These are phyloP conservation scores for Sebastes iracundus DNA, from an alignment of 2,797 vertebrate species.

Conservation along the genomic window DNA sequence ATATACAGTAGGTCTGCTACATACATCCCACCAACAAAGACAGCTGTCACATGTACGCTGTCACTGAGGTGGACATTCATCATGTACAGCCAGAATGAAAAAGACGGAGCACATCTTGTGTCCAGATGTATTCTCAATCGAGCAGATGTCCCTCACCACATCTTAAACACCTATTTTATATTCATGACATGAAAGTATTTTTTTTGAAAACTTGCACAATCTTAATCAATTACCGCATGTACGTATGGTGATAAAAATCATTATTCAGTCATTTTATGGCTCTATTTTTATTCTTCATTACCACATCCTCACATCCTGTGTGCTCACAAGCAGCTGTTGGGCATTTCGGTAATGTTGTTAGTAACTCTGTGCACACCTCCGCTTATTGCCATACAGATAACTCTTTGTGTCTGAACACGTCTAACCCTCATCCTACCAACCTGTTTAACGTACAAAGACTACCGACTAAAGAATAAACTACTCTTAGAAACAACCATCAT, in stretches of 20 bases:
- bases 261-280: conserved; percentile 30
- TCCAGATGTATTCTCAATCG: conserved; percentile 49
- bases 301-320: conserved; percentile 23
- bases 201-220: neutral
- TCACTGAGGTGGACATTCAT: conserved; percentile 17
- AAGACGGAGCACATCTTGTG: conserved; percentile 42
- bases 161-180: conserved; percentile 45
- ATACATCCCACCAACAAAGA: conserved; percentile 3
- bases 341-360: conserved; percentile 3
- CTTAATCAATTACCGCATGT: conserved; percentile 6
- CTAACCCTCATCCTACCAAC: neutral
- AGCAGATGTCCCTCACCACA: conserved; percentile 32
- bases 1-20: neutral
- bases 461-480: neutral
- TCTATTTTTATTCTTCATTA: conserved; percentile 31
- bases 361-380: neutral
- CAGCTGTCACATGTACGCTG: neutral
- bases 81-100: conserved; percentile 7
- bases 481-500: neutral
- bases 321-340: conserved; percentile 30
- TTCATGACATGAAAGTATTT: conserved; percentile 4
- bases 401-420: neutral
- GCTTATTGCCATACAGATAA: neutral
- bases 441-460: neutral
- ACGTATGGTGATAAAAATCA: conserved; percentile 23